Conservation (phyloP, 2,888 invertebrate species). For the Strigamia maritima region DNA sequence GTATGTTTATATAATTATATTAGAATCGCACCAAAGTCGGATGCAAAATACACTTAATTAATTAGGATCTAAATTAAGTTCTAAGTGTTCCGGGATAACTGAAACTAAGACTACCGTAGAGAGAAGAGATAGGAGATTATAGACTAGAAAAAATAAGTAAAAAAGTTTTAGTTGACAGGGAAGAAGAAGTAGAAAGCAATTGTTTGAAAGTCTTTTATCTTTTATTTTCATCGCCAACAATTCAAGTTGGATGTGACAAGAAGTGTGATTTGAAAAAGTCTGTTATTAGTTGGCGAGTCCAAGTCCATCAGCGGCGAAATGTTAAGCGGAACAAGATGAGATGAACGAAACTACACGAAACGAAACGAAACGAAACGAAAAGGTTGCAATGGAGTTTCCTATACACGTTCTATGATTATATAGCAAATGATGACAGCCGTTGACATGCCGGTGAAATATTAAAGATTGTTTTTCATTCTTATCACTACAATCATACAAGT, state of each 20-base stretch:
- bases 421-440: slow-evolving; percentile 15
- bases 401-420: background rate
- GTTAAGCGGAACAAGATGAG: background rate
- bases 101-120: background rate
- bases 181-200: background rate
- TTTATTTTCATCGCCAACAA: background rate
- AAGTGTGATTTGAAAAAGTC: background rate
- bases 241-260: background rate
- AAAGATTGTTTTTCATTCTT: slow-evolving; percentile 18
- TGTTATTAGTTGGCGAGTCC: background rate
- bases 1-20: background rate
- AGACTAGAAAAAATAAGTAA: too few species aligned
- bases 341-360: background rate
- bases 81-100: background rate
- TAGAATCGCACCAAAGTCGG: background rate
- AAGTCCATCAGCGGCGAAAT: background rate
- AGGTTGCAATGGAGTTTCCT: background rate
- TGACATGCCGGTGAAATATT: slow-evolving; percentile 6
- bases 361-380: background rate
- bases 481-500: background rate
- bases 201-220: background rate
- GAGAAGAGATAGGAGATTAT: too few species aligned
- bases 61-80: background rate
- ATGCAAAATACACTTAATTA: background rate
- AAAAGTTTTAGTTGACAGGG: background rate